Evolutionary conservation across 1,140 invertebrate genomes (phyloP).

Genomic region (Drosophila grimshawi): DNA sequence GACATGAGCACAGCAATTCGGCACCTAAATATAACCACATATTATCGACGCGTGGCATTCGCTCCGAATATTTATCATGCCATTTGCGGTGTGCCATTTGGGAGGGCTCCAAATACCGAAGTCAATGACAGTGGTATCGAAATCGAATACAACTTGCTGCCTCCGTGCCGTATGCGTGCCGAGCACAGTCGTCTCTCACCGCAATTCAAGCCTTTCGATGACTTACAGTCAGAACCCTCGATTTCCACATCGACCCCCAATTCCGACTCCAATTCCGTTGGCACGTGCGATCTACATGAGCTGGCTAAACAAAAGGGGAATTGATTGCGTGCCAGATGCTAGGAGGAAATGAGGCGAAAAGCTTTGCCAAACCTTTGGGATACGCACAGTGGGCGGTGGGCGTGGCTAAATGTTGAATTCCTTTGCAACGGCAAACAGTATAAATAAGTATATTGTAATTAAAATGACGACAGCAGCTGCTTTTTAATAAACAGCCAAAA

Average conservation of each 20-base stretch:
- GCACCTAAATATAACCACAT: constrained; percentile 22
- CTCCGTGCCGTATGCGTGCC: constrained; percentile 16
- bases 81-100: constrained; percentile 30
- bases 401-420: constrained; percentile 28
- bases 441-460: constrained; percentile 70
- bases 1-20: constrained; percentile 21
- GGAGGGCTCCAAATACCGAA: constrained; percentile 54
- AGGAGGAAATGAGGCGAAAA: constrained; percentile 51
- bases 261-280: constrained; percentile 7
- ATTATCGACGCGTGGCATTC: constrained; percentile 45
- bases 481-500: constrained; percentile 79
- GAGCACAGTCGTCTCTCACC: constrained; percentile 13
- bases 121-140: constrained; percentile 40
- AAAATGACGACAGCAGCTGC: constrained; percentile 71
- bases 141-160: not conserved
- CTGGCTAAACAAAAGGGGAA: constrained; percentile 58
- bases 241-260: not conserved
- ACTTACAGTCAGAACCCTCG: not conserved
- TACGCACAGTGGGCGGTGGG: constrained; percentile 14
- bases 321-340: constrained; percentile 77
- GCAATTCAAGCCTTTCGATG: constrained; percentile 44
- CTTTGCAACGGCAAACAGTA: constrained; percentile 11
- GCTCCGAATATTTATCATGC: constrained; percentile 63
- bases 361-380: constrained; percentile 4
- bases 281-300: constrained; percentile 44